phyloP scores from a whole-genome alignment of 1,140 invertebrate genomes.

The Trypoxylus dichotomus region DNA sequence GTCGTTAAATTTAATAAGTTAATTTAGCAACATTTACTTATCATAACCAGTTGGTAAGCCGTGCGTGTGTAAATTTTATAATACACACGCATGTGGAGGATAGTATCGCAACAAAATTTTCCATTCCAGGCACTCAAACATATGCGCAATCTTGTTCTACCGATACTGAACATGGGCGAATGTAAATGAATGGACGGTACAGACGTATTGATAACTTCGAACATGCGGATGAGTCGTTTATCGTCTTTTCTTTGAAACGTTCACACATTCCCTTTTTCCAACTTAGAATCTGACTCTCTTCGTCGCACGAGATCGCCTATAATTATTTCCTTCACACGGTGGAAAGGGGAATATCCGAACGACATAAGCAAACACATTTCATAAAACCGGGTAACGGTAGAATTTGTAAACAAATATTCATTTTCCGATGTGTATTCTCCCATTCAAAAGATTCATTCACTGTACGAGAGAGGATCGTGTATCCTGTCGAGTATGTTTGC shows the following conservation, averaged over 20 bases:
- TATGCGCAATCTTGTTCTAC: background rate
- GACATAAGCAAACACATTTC: slow-evolving; percentile 4
- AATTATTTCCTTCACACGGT: background rate
- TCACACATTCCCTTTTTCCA: background rate
- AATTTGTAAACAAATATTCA: slow-evolving; percentile 22
- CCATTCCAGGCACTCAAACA: background rate
- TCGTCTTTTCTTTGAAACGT: background rate
- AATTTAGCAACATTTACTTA: slow-evolving; percentile 19
- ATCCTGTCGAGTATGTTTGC: background rate
- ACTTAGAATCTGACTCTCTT: background rate
- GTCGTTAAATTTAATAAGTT: slow-evolving; percentile 18
- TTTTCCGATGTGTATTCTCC: background rate
- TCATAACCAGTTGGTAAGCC: slow-evolving; percentile 1
- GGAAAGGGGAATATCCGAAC: background rate
- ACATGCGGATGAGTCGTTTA: background rate
- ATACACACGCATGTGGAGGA: background rate
- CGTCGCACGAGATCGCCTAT: background rate
- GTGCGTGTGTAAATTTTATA: slow-evolving; percentile 8
- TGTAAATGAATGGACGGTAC: background rate
- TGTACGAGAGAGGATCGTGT: background rate
- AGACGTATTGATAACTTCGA: background rate
- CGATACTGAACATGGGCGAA: background rate
- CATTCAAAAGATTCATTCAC: slow-evolving; percentile 7
- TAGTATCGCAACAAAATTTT: background rate
- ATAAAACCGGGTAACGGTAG: slow-evolving; percentile 8